Base-by-base conservation (phyloP, 1,140 invertebrate genomes). In the Cyclina sinensis region DNA sequence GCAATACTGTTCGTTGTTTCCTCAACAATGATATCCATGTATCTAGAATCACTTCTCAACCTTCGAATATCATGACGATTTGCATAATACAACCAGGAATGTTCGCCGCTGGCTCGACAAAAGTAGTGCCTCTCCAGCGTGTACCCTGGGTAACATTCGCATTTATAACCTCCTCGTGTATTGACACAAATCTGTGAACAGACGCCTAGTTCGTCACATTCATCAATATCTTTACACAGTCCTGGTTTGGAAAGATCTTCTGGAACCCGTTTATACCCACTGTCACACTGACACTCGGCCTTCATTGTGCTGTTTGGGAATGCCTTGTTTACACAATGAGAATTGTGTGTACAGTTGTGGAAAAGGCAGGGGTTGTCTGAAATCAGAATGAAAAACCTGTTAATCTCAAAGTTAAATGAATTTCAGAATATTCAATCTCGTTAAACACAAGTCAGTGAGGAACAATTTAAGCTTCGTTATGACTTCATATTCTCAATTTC, bases 141-240 rank as follows among this genome's bases (percentile, higher is more conserved):
- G 95, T 99, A 99, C 11, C 98, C 98, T 0, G 96, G 92, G 51
- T 94, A 96, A 94, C 99, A 99, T 92, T 97, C 97, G 95, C 99
- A 99, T 95, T 99, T 99, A 96, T 97, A 99, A 4, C 97, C 97
- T 0, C 98, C 99, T 86, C 98, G 98, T 91, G 97, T 97, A 95
- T 99, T 99, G 70, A 97, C 96, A 95, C 99, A 99, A 70, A 97
- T 96, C 95, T 99, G 99, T 0, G 99, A 99, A 94, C 99, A 99
- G 0, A 97, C 97, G 0, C 98, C 99, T 16, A 89, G 90, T 73
- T 97, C 97, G 68, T 97, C 95, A 93, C 99, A 99, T 95, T 99
- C 99, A 95, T 99, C 97, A 57, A 99, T 97, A 95, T 99, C 99
- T 59, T 83, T 43, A 14, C 90, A 92, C 5, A 48, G 9, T 16